A percentile compares a stretch with the other conserved stretches of the same genome.
These are phyloP conservation scores for Catocala fraxini DNA, from an alignment of 2,888 invertebrate genomes.

Conservation along the genomic window DNA sequence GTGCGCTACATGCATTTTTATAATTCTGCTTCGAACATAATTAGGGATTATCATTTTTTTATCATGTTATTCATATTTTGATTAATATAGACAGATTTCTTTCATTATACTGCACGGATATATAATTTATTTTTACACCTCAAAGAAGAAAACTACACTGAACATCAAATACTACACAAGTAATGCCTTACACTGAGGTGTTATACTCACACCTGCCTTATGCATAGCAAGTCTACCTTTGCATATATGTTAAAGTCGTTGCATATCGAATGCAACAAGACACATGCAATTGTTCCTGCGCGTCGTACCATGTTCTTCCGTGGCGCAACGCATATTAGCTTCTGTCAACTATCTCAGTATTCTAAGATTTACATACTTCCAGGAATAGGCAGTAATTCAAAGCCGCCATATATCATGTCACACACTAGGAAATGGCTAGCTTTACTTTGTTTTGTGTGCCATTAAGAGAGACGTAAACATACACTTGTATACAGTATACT, in stretches of 20 bases:
- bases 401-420: conserved; percentile 43
- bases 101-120: too few relatives aligned
- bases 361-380: conserved; percentile 42
- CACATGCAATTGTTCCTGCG: conserved; percentile 11
- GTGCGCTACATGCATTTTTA: too few relatives aligned
- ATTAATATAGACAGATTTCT: too few relatives aligned
- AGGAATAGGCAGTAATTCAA: conserved; percentile 51
- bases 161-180: neutral
- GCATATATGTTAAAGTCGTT: conserved; percentile 6
- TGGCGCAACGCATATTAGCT: conserved; percentile 36
- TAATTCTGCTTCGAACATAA: too few relatives aligned
- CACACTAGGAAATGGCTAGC: conserved; percentile 38
- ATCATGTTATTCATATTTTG: too few relatives aligned
- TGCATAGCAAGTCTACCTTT: neutral
- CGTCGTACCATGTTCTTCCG: neutral
- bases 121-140: too few relatives aligned
- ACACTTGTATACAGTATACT: conserved; percentile 2
- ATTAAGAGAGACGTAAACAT: conserved; percentile 26
- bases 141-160: too few relatives aligned
- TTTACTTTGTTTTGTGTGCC: conserved; percentile 37
- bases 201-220: conserved; percentile 17
- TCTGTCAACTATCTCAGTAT: conserved; percentile 35
- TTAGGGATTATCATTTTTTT: too few relatives aligned
- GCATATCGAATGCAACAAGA: neutral
- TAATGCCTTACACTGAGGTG: neutral